phyloP scores from a whole-genome alignment of 2,113 vertebrate genomes.

The Baryphthengus martii region DNA sequence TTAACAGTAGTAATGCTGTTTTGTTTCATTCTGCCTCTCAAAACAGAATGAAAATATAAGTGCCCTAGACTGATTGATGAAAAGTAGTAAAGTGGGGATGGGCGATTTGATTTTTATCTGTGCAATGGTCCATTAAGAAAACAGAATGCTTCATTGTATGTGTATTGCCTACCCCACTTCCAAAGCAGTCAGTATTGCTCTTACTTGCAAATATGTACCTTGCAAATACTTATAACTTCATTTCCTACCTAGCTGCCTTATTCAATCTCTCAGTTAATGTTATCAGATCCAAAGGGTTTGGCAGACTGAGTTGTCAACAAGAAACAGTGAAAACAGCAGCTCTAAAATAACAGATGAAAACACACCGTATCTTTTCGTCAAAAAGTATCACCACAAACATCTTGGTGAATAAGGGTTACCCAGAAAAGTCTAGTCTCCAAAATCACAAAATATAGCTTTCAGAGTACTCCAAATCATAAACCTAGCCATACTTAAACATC shows the following conservation, averaged over 20 bases:
- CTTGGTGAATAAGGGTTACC: neutral
- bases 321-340: neutral
- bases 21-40: neutral
- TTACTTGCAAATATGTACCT: neutral
- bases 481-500: neutral
- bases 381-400: neutral
- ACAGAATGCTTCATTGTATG: constrained; percentile 30
- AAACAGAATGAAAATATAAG: constrained; percentile 20
- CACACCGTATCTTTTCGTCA: neutral
- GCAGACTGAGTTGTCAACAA: neutral
- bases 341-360: neutral
- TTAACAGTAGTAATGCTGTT: neutral
- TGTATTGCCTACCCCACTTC: neutral
- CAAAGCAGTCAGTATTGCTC: neutral
- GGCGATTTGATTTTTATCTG: constrained; percentile 38
- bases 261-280: neutral
- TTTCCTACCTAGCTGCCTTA: constrained; percentile 18
- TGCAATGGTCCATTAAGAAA: constrained; percentile 26
- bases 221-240: constrained; percentile 33
- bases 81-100: neutral
- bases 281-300: neutral
- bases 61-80: neutral
- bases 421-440: neutral
- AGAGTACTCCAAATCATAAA: neutral
- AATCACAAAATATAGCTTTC: neutral